Conservation (phyloP, 2,797 vertebrate species). For the Sus cebifrons region DNA sequence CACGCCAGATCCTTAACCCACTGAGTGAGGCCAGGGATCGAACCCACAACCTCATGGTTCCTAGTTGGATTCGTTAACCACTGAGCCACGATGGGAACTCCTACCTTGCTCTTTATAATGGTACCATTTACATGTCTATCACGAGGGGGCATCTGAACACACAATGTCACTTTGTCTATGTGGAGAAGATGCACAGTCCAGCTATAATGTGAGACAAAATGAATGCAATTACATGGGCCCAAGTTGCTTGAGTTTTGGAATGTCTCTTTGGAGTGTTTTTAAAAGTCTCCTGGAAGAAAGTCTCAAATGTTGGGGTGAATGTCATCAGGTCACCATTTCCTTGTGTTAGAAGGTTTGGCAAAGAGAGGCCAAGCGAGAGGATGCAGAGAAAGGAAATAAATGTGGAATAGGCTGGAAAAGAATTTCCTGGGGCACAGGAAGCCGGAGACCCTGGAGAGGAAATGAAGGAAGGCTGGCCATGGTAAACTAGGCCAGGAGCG, state of each 20-base stretch:
- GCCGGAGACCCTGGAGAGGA: conserved; percentile 63
- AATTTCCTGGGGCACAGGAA: conserved; percentile 63
- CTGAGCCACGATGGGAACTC: too few relatives aligned
- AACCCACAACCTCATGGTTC: too few relatives aligned
- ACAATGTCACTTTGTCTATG: not conserved
- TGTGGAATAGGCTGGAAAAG: conserved; percentile 59
- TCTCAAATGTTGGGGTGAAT: not conserved
- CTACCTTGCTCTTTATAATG: not conserved
- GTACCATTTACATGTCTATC: not conserved
- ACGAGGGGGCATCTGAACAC: not conserved
- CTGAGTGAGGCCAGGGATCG: too few relatives aligned
- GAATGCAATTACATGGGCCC: not conserved
- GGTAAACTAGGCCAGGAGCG: not conserved
- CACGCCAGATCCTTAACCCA: too few relatives aligned
- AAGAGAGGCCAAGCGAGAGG: conserved; percentile 37
- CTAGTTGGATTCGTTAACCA: too few relatives aligned
- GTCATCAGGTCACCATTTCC: conserved; percentile 56
- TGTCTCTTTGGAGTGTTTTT: conserved; percentile 28
- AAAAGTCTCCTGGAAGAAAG: conserved; percentile 37
- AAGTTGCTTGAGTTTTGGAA: not conserved
- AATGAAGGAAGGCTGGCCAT: conserved; percentile 49
- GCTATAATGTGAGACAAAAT: not conserved
- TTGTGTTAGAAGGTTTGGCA: conserved; percentile 35
- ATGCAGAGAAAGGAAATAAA: conserved; percentile 75
- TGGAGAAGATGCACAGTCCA: not conserved